Evolutionary conservation across 2,797 vertebrate genomes (phyloP).

Genomic region (Pseudochromis fuscus): DNA sequence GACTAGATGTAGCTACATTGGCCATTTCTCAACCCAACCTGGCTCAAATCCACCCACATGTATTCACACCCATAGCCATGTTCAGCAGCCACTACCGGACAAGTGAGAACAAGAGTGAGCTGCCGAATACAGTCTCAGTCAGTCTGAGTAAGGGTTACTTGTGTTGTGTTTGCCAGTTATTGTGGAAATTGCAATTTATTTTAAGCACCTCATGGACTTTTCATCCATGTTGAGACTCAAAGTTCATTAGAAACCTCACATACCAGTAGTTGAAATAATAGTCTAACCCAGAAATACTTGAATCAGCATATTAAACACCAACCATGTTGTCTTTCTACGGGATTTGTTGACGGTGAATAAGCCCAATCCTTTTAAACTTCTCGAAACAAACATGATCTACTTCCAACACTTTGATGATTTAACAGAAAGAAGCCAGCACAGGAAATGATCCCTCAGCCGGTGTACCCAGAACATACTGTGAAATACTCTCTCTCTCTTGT

Average conservation of each 20-base stretch:
- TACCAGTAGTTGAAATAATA: not conserved
- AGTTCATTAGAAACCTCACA: too few species aligned
- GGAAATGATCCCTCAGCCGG: constrained; percentile 27
- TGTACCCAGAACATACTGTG: constrained; percentile 22
- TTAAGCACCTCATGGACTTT: not conserved
- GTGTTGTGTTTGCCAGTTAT: not conserved
- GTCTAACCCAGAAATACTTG: not conserved
- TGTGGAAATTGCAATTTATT: not conserved
- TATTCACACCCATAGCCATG: too few species aligned
- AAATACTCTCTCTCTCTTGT: constrained; percentile 28
- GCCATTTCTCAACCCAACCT: too few species aligned
- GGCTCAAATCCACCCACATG: too few species aligned
- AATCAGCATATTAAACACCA: not conserved
- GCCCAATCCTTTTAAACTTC: not conserved
- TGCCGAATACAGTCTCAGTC: too few species aligned
- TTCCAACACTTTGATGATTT: not conserved
- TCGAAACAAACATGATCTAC: not conserved
- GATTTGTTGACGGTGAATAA: not conserved
- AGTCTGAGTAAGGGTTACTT: too few species aligned
- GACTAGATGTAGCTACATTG: too few species aligned
- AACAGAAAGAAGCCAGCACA: constrained; percentile 13
- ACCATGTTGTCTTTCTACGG: not conserved
- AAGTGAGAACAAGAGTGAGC: too few species aligned
- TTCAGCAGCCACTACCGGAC: too few species aligned
- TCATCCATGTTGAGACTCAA: not conserved